Evolutionary conservation across 1,140 invertebrate genomes (phyloP).

Genomic region (Chelonus insularis): DNA sequence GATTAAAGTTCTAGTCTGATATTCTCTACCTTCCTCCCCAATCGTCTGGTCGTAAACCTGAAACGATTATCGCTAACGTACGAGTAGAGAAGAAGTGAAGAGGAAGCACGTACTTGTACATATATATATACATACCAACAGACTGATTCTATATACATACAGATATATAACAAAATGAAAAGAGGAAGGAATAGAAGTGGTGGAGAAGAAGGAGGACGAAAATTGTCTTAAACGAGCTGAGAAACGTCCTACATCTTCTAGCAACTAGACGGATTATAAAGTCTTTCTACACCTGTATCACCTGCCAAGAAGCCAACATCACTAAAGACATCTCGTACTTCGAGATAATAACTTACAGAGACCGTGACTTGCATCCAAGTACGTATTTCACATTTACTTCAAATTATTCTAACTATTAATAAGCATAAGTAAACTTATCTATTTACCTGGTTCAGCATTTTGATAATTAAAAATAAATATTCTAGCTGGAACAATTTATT

Average conservation of each 20-base stretch:
- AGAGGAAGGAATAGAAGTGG: not conserved
- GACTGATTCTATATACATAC: not conserved
- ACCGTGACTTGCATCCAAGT: conserved; percentile 7
- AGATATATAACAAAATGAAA: not conserved
- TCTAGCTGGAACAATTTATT: too few relatives aligned
- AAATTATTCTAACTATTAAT: not conserved
- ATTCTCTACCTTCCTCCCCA: not conserved
- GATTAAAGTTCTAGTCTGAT: conserved; percentile 5
- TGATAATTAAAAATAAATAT: too few relatives aligned
- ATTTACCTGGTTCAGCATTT: too few relatives aligned
- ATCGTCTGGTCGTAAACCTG: conserved; percentile 8
- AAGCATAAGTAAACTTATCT: too few relatives aligned
- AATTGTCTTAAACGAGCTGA: not conserved
- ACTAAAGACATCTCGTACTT: not conserved
- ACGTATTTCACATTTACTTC: not conserved
- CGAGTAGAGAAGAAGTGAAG: not conserved
- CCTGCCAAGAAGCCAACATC: not conserved
- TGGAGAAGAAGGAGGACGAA: not conserved
- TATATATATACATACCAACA: not conserved
- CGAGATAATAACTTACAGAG: not conserved
- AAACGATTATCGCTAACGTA: conserved; percentile 11
- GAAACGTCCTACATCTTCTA: not conserved
- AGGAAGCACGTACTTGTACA: not conserved
- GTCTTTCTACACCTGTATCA: conserved; percentile 7
- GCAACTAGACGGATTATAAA: conserved; percentile 1